Evolutionary conservation across 2,113 vertebrate species (phyloP).

Genomic region (Otolemur garnettii): DNA sequence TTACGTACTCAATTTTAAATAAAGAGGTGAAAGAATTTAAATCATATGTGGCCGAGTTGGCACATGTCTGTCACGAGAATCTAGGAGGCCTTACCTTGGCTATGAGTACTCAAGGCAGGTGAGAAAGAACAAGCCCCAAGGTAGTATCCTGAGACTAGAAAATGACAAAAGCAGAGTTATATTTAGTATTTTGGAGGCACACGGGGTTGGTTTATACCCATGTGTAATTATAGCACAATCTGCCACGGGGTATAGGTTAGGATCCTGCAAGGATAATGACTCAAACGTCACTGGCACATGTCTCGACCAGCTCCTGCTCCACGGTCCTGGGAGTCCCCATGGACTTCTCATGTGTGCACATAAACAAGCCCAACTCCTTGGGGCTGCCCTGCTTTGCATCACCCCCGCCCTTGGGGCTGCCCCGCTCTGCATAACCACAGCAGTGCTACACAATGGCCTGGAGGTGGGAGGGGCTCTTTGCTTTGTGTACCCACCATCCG

Average conservation of each 20-base stretch:
- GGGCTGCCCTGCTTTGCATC: background rate
- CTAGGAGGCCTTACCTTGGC: background rate
- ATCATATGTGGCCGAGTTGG: background rate
- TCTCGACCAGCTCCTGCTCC: background rate
- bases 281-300: background rate
- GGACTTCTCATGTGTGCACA: background rate
- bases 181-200: background rate
- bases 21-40: background rate
- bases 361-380: background rate
- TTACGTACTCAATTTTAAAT: background rate
- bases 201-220: background rate
- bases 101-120: background rate
- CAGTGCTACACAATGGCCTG: background rate
- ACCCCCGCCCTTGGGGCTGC: background rate
- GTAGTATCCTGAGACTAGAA: background rate
- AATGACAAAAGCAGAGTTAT: background rate
- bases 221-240: background rate
- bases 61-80: background rate
- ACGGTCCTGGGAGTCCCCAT: background rate
- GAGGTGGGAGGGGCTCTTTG: too few species aligned
- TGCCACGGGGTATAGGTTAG: slow-evolving; percentile 13
- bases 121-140: background rate
- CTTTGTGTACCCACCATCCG: background rate
- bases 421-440: background rate
- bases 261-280: background rate